A percentile compares a stretch with the other conserved stretches of the same genome.
phyloP scores from a whole-genome alignment of 1,140 invertebrate genomes.

The Pseudomyrmex flavicornis region DNA sequence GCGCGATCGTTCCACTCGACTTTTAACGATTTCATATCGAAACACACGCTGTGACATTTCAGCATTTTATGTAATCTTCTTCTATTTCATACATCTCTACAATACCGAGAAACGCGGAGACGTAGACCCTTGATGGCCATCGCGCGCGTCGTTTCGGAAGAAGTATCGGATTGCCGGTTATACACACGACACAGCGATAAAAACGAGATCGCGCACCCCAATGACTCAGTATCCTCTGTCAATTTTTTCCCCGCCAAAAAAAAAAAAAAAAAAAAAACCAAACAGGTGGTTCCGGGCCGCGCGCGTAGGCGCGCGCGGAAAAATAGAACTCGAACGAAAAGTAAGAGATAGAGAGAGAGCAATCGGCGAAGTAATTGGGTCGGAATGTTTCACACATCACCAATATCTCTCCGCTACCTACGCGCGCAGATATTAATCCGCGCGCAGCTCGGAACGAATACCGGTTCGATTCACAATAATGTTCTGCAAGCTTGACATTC shows the following conservation, averaged over 20 bases:
- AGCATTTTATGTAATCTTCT: slow-evolving; percentile 23
- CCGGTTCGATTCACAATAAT: background rate
- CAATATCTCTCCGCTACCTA: slow-evolving; percentile 76
- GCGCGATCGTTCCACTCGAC: background rate
- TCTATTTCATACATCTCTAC: slow-evolving; percentile 5
- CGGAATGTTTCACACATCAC: slow-evolving; percentile 84
- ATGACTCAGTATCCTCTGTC: slow-evolving; percentile 14
- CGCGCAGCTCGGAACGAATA: background rate
- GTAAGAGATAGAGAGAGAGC: slow-evolving; percentile 64
- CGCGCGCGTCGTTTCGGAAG: background rate
- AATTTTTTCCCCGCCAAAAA: slow-evolving; percentile 46
- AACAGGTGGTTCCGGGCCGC: slow-evolving; percentile 82
- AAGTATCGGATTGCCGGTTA: slow-evolving; percentile 39
- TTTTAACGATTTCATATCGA: slow-evolving; percentile 37
- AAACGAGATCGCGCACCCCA: slow-evolving; percentile 1
- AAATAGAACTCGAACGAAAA: slow-evolving; percentile 75
- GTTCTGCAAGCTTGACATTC: background rate
- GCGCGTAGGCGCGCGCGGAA: slow-evolving; percentile 62
- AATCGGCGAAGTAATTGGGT: slow-evolving; percentile 78
- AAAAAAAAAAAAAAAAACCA: slow-evolving; percentile 69
- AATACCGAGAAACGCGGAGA: no score
- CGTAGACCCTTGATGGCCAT: slow-evolving; percentile 1
- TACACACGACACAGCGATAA: slow-evolving; percentile 17
- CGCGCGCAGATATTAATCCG: slow-evolving; percentile 57
- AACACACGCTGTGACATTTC: slow-evolving; percentile 24